A percentile compares a stretch with the other conserved stretches of the same genome.
Conservation (phyloP, 2,113 vertebrate species). For the Cygnus buccinator region DNA sequence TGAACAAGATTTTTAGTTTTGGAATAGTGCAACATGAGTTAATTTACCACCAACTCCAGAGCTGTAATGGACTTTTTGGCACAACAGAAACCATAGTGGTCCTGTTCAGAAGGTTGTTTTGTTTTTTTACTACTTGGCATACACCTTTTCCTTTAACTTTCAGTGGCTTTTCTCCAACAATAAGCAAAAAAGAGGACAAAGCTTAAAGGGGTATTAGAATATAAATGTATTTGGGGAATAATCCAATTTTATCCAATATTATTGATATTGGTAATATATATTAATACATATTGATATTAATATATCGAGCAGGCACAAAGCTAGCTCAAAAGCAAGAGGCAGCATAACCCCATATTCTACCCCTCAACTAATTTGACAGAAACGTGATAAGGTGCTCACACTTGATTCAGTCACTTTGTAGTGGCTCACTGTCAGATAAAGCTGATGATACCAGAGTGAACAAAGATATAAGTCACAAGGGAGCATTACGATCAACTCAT, state of each 20-base stretch:
- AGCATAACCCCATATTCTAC: background rate
- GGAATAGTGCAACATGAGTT: background rate
- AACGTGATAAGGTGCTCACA: background rate
- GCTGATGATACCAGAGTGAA: background rate
- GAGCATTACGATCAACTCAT: background rate
- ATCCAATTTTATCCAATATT: background rate
- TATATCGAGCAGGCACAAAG: background rate
- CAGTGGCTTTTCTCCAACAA: background rate
- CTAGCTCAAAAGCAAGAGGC: background rate
- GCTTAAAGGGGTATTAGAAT: background rate
- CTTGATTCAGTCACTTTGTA: background rate
- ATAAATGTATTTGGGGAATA: background rate
- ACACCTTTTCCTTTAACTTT: background rate
- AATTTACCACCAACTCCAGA: background rate
- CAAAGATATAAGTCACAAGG: background rate
- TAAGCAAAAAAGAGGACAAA: background rate
- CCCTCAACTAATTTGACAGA: background rate
- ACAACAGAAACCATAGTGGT: background rate
- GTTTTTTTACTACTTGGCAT: background rate
- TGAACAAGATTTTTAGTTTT: slow-evolving; percentile 3
- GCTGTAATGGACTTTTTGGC: slow-evolving; percentile 23
- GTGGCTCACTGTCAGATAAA: background rate
- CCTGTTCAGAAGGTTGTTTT: background rate
- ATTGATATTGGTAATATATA: too few relatives aligned
- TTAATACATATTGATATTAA: too few relatives aligned